These are phyloP conservation scores for Psylliodes chrysocephalus DNA, from an alignment of 2,888 invertebrate genomes.

Conservation along the genomic window DNA sequence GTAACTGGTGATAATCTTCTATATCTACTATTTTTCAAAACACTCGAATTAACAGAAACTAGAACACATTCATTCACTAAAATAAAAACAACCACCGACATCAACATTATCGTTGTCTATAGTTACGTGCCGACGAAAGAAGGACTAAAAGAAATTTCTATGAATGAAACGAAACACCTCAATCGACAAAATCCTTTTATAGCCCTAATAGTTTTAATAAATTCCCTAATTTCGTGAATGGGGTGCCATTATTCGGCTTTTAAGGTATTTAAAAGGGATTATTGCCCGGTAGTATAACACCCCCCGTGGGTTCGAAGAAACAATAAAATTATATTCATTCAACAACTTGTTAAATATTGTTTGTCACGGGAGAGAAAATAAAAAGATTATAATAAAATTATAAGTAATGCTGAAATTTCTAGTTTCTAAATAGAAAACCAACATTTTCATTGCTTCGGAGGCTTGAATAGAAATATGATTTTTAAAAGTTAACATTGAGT, in stretches of 20 bases:
- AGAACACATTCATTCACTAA: background rate
- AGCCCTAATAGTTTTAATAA: conserved; percentile 3
- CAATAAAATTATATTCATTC: background rate
- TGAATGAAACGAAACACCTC: background rate
- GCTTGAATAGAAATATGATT: too few species aligned
- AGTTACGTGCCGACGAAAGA: background rate
- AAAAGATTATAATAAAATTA: too few species aligned
- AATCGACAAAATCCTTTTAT: conserved; percentile 7
- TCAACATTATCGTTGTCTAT: background rate
- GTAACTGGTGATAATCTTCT: background rate
- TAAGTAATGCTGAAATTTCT: too few species aligned
- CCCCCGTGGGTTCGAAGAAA: conserved; percentile 4
- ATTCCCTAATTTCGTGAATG: conserved; percentile 7
- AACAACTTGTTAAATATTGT: too few species aligned
- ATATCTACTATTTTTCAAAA: background rate
- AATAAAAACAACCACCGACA: background rate
- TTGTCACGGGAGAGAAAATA: too few species aligned
- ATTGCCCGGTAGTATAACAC: background rate
- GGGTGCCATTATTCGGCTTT: background rate
- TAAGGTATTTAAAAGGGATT: background rate
- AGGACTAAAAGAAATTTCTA: background rate
- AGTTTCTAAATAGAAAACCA: too few species aligned
- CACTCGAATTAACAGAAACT: background rate
- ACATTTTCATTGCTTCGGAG: too few species aligned
- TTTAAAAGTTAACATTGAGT: too few species aligned